These are phyloP conservation scores for Erebia aethiops DNA, from an alignment of 2,888 invertebrate species.

Conservation along the genomic window DNA sequence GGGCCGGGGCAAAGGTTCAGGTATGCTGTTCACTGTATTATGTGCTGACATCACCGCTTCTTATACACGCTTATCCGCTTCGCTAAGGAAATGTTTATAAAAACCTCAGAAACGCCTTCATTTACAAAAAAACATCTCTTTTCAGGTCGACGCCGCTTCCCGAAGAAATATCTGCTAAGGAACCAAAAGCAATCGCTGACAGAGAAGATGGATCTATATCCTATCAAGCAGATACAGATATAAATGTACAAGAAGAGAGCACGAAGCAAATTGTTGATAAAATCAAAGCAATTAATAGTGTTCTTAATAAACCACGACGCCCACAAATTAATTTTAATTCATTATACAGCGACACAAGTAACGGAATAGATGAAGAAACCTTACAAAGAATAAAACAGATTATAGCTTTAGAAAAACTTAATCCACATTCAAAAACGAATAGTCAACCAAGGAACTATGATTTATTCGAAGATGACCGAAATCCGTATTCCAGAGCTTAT, in stretches of 20 bases:
- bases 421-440: conserved; percentile 50
- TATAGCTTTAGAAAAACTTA: conserved; percentile 63
- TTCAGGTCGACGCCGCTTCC: conserved; percentile 51
- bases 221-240: conserved; percentile 49
- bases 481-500: conserved; percentile 45
- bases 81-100: conserved; percentile 15
- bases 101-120: conserved; percentile 39
- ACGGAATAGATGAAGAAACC: conserved; percentile 63
- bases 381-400: conserved; percentile 68
- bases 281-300: conserved; percentile 80
- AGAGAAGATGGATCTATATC: conserved; percentile 55
- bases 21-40: conserved; percentile 63
- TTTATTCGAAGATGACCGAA: conserved; percentile 33
- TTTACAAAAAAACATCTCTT: conserved; percentile 36
- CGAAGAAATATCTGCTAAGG: conserved; percentile 40
- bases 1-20: conserved; percentile 60
- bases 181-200: conserved; percentile 38
- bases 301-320: conserved; percentile 62
- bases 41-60: conserved; percentile 40
- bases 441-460: conserved; percentile 39
- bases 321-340: conserved; percentile 57
- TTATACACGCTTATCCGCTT: conserved; percentile 38
- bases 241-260: conserved; percentile 48
- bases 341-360: conserved; percentile 54
- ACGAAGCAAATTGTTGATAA: conserved; percentile 79